A percentile compares a stretch with the other conserved stretches of the same genome.
phyloP scores from a whole-genome alignment of 30 jellyfish, hydroid and myxozoan genomes.

The Catostylus mosaicus region DNA sequence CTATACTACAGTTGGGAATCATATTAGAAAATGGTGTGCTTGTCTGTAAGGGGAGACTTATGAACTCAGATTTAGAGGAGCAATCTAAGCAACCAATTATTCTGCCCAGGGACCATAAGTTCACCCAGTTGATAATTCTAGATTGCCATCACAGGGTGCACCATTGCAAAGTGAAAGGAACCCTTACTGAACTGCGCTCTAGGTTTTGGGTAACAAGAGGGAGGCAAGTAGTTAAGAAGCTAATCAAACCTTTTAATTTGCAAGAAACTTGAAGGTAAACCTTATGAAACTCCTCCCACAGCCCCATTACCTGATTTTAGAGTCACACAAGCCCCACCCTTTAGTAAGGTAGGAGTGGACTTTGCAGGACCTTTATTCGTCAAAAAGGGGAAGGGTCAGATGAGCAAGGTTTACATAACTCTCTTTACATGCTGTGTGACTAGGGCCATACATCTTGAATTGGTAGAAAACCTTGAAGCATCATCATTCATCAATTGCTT shows the following conservation, averaged over 20 bases:
- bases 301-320: conserved; percentile 66
- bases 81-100: conserved; percentile 37
- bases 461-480: too few species aligned
- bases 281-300: conserved; percentile 27
- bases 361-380: too few species aligned
- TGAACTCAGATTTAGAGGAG: conserved; percentile 38
- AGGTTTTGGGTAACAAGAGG: conserved; percentile 66
- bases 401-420: too few species aligned
- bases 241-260: conserved; percentile 34
- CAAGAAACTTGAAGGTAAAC: conserved; percentile 32
- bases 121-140: conserved; percentile 21
- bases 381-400: too few species aligned
- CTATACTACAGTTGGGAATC: conserved; percentile 11
- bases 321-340: conserved; percentile 62
- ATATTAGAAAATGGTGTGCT: conserved; percentile 25
- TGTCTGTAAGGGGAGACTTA: conserved; percentile 47
- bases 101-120: conserved; percentile 44
- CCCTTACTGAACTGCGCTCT: too few species aligned
- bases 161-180: conserved; percentile 42
- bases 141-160: conserved; percentile 44
- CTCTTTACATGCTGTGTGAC: too few species aligned
- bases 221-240: conserved; percentile 56
- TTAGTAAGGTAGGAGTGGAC: too few species aligned
- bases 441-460: too few species aligned
- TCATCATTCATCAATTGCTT: too few species aligned